Percentiles rank a stretch among this genome's conserved stretches.
These are phyloP conservation scores for Pseudopodoces humilis DNA, from an alignment of 2,113 vertebrate genomes.

Conservation along the genomic window DNA sequence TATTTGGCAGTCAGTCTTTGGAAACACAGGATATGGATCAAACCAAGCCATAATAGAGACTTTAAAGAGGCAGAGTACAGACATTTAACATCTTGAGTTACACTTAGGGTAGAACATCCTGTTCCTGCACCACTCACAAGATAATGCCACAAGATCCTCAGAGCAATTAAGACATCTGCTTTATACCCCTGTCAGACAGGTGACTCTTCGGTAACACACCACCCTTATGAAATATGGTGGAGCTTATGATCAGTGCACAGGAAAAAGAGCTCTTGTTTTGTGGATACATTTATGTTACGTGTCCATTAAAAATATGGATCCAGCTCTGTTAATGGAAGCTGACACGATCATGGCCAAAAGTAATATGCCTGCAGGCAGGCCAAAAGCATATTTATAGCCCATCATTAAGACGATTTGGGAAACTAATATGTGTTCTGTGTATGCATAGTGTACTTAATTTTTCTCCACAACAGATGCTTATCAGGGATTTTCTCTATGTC, in stretches of 20 bases:
- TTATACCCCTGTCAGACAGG: neutral
- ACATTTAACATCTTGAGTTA: neutral
- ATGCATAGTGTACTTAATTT: slow-evolving; percentile 25
- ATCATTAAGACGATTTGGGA: slow-evolving; percentile 17
- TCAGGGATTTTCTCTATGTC: slow-evolving; percentile 31
- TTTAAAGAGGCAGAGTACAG: neutral
- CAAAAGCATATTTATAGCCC: slow-evolving; percentile 38
- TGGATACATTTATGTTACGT: neutral
- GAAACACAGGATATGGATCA: neutral
- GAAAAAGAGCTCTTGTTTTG: neutral
- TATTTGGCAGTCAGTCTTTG: neutral
- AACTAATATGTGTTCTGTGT: slow-evolving; percentile 39
- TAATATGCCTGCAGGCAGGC: neutral
- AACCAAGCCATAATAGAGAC: neutral
- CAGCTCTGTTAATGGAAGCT: slow-evolving; percentile 2
- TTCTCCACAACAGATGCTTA: slow-evolving; percentile 31
- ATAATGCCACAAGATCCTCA: neutral
- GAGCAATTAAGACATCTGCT: slow-evolving; percentile 1
- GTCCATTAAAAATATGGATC: neutral
- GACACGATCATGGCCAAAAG: neutral
- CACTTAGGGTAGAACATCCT: neutral
- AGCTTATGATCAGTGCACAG: neutral
- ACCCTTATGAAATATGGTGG: neutral
- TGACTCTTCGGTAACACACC: neutral
- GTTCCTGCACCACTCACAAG: neutral